Evolutionary conservation across 2,113 vertebrate genomes (phyloP).

Genomic region (Camelus dromedarius): DNA sequence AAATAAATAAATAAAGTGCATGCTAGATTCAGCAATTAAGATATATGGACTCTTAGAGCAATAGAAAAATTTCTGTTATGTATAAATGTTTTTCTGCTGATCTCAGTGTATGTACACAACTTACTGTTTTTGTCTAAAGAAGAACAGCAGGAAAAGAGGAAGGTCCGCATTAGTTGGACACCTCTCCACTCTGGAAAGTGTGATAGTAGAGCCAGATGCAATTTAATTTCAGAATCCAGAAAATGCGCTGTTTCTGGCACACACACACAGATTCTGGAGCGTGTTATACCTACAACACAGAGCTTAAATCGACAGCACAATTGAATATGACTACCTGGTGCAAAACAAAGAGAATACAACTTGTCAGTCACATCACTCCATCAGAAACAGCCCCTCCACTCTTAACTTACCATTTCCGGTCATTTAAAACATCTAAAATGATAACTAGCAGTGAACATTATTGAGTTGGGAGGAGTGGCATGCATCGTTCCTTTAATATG

Average conservation of each 20-base stretch:
- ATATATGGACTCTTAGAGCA: background rate
- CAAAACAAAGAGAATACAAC: background rate
- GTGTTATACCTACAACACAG: background rate
- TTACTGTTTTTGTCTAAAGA: background rate
- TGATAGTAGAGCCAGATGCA: background rate
- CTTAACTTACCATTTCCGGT: background rate
- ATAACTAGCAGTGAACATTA: background rate
- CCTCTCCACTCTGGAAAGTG: background rate
- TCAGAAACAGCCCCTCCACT: background rate
- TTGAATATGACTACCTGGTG: background rate
- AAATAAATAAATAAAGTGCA: background rate
- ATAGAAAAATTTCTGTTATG: background rate
- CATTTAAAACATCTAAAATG: background rate
- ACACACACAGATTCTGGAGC: background rate
- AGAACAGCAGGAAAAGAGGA: background rate
- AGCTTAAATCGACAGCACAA: background rate
- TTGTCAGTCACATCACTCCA: background rate
- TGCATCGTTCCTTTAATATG: background rate
- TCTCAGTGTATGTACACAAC: rapidly evolving
- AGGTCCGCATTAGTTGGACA: background rate
- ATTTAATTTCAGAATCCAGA: background rate
- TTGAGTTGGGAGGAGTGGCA: background rate
- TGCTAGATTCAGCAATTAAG: background rate
- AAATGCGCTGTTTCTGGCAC: background rate
- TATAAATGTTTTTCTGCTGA: background rate